These are phyloP conservation scores for Melanophora roralis DNA, from an alignment of 2,888 invertebrate species.

Conservation along the genomic window DNA sequence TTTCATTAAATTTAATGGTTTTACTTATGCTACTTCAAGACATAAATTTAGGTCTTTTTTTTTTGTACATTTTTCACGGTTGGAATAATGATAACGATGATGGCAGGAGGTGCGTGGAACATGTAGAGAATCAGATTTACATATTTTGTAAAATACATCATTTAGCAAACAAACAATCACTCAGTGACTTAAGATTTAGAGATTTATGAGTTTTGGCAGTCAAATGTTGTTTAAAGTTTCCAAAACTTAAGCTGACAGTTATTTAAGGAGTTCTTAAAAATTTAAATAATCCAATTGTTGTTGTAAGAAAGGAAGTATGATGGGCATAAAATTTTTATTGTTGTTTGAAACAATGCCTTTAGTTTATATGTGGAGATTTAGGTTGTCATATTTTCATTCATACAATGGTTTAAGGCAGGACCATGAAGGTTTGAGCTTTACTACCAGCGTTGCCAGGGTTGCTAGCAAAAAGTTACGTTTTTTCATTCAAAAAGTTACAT, in stretches of 20 bases:
- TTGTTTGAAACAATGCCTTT: too few relatives aligned
- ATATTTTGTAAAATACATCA: neutral
- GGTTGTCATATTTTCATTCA: too few relatives aligned
- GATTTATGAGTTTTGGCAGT: constrained; percentile 44
- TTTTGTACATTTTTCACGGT: constrained; percentile 18
- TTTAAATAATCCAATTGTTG: too few relatives aligned
- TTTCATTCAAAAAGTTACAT: too few relatives aligned
- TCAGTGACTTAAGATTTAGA: constrained; percentile 34
- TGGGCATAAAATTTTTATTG: too few relatives aligned
- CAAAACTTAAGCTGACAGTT: neutral
- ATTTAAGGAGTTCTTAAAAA: neutral
- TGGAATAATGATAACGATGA: constrained; percentile 11
- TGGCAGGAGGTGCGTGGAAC: neutral
- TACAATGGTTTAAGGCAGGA: too few relatives aligned
- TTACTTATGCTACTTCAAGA: neutral
- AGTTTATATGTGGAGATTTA: too few relatives aligned
- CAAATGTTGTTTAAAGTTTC: constrained; percentile 22
- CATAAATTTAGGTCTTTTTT: constrained; percentile 2
- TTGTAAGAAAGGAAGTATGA: too few relatives aligned
- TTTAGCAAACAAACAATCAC: constrained; percentile 29
- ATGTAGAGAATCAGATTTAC: constrained; percentile 7
- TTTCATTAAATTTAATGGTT: constrained; percentile 45
- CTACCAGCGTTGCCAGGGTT: too few relatives aligned
- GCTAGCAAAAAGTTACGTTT: too few relatives aligned
- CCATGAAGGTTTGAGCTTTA: too few relatives aligned